Percentiles rank a stretch among this genome's conserved stretches.
phyloP scores from a whole-genome alignment of 2,797 vertebrate genomes.

The Dendrocincla fuliginosa region DNA sequence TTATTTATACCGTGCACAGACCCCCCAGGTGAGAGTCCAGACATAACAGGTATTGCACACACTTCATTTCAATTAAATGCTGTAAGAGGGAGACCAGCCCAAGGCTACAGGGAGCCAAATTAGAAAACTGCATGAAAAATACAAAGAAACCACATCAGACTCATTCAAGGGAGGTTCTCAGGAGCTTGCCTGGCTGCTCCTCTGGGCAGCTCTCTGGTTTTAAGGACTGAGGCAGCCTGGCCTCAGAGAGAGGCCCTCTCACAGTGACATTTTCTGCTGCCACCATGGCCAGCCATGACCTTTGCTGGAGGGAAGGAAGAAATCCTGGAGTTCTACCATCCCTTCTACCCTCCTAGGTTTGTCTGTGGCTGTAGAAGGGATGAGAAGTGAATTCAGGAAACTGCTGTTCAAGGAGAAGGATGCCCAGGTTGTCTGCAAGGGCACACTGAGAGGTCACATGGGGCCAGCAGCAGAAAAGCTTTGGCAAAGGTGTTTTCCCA shows the following conservation, averaged over 20 bases:
- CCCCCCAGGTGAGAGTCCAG: neutral
- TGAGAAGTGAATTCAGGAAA: neutral
- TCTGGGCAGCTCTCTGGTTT: neutral
- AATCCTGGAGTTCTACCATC: neutral
- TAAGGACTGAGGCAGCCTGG: neutral
- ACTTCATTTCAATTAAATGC: slow-evolving; percentile 11
- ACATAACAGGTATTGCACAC: neutral
- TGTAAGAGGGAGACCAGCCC: neutral
- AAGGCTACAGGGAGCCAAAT: neutral
- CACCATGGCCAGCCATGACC: fast-evolving
- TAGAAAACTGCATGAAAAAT: neutral
- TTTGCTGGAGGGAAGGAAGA: neutral
- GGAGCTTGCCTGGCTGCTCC: neutral
- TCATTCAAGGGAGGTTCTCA: neutral
- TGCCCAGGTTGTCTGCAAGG: fast-evolving
- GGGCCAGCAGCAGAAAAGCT: neutral
- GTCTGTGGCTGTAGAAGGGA: neutral
- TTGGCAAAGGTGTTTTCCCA: neutral
- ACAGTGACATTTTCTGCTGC: neutral
- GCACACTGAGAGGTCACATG: neutral
- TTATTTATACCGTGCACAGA: neutral
- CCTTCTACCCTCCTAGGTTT: neutral
- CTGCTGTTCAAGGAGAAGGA: neutral
- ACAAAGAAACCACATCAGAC: neutral
- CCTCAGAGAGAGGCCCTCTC: neutral